Evolutionary conservation across 2,888 invertebrate species (phyloP), one percentile per base, ranked within the genome.

Genomic region (Leptinotarsa haldemani): DNA sequence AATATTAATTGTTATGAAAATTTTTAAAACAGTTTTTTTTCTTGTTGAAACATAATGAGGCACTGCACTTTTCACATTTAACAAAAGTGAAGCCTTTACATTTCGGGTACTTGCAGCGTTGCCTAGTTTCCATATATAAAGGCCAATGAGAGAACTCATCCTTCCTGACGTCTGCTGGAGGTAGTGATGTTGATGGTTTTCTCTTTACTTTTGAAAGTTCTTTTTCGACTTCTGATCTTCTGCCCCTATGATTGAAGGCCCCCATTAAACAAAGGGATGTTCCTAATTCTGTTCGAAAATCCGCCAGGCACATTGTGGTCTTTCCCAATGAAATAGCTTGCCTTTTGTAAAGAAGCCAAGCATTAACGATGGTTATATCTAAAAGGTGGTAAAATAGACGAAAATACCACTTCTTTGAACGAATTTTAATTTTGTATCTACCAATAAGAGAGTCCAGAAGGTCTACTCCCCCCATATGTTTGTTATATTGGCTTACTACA

Each of bases 331-430:
- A 25, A 40, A 40, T 40, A 63, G 25, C 25, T 63, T 40, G 30
- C 40, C 63, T 63, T 63, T 40, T 63, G 40, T 63, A 63, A 40
- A 63, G 30, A 63, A 63, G 63, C 63, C 63, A 63, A 63, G 22
- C 63, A 63, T 63, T 63, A n/a, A 63, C 63, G 30, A 63, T 25
- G 63, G 30, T 63, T 40, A 63, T 63, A 40, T 63, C 63, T n/a
- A 63, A 40, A 40, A 63, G 63, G 40, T 47, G 65, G 65, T 30
- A 65, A 46, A 46, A 65, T 40, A 65, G 65, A 18, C 65, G 18
- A 46, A 46, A 46, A 20, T 65, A 65, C 46, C 46, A 65, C 7
- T 65, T 53, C 20, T 53, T 53, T 53, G 53, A 53, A 53, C 53
- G 53, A 53, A 65, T 65, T 65, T 65, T 46, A 46, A 65, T 47